These are phyloP conservation scores for Setipinna tenuifilis DNA, from an alignment of 2,797 vertebrate genomes.

Conservation along the genomic window DNA sequence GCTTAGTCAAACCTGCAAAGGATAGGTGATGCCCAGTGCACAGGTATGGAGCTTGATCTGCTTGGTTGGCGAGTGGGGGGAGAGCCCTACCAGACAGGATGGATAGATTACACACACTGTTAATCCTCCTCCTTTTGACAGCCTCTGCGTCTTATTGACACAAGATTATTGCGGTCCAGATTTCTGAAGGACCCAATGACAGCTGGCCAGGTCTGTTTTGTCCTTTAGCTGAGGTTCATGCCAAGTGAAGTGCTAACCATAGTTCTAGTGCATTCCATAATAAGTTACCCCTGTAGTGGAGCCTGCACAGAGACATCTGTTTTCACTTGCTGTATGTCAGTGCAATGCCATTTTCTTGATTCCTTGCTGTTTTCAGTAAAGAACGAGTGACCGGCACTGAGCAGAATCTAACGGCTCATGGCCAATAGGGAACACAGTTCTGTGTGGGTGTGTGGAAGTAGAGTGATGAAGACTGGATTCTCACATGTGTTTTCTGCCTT, in stretches of 20 bases:
- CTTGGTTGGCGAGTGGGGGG: not conserved
- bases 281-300: slow-evolving; percentile 28
- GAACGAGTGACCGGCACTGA: not conserved
- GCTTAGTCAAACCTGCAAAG: not conserved
- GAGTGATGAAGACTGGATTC: not conserved
- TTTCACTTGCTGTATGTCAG: slow-evolving; percentile 22
- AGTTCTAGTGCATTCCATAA: slow-evolving; percentile 22
- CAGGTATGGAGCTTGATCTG: not conserved
- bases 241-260: not conserved
- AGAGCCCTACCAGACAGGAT: not conserved
- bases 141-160: not conserved
- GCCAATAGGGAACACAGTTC: slow-evolving; percentile 13
- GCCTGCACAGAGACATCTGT: slow-evolving; percentile 35
- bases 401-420: not conserved
- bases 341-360: not conserved
- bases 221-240: not conserved
- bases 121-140: not conserved
- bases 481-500: not conserved
- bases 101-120: not conserved
- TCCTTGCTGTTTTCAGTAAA: not conserved
- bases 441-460: slow-evolving; percentile 17
- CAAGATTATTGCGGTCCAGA: not conserved
- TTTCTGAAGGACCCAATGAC: not conserved
- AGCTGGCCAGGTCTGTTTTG: not conserved
- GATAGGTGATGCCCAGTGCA: not conserved